Evolutionary conservation across 37 sponge, comb jelly and placozoan genomes (phyloP), one percentile per base, ranked within the genome.

Genomic region (Haliclona indistincta): DNA sequence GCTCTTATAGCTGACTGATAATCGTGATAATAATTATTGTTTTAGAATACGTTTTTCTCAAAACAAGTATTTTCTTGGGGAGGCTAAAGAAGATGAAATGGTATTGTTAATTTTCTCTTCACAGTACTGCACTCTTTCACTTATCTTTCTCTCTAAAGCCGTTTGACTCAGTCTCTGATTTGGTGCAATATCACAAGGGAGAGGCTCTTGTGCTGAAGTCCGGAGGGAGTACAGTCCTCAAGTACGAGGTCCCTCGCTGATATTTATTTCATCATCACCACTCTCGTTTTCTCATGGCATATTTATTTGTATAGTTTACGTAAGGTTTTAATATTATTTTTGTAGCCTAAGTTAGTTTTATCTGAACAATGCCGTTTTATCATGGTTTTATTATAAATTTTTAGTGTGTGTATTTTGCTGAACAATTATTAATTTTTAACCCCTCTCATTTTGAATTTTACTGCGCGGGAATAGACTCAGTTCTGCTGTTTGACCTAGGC

Each of bases 1-100:
- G 13, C 49, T n/a, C 3, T 22, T 67, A n/a, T 38, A 17, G 10
- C 11, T 8, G 32, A 69, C 30, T 4, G 29, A 64, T 23, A 26
- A 26, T 17, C 0, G 1, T 39, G 15, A 28, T 45, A 1, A 37
- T 56, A 42, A 32, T 13, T 8, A 65, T 49, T 28, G 0, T 38
- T 1, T 42, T 30, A 23, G 3, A 55, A 47, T 37, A 19, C 34
- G 19, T 4, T 23, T 53, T 10, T 38, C 41, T 0, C 86, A 90
- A 55, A 64, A 70, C 36, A 73, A 76, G 56, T 90, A 77, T 84
- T 86, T 84, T 4, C 58, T 90, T 3, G 90, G 90, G 53, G 90
- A 90, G 38, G 77, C 71, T 41, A 90, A 90, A 37, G 69, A 35
- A 2, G 86, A 81, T 81, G 90, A 90, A 53, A 36, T 76, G 66